Evolutionary conservation across 2,113 vertebrate genomes (phyloP), one percentile per base, ranked within the genome.

Genomic region (Siniperca knerii): DNA sequence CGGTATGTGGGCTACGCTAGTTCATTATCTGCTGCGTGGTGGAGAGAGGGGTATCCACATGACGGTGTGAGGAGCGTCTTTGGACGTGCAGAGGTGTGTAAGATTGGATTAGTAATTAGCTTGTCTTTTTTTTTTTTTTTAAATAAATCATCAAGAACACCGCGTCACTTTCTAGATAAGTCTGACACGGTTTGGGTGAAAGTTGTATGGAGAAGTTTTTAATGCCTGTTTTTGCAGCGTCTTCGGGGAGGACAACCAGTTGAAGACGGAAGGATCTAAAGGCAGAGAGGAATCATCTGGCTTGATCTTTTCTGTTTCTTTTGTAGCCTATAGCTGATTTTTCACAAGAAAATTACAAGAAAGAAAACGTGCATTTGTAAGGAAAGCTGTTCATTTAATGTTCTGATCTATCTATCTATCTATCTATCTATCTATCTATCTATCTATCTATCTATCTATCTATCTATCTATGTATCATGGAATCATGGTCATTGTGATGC

Each of bases 1-100:
- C 54, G 42, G 84, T 86, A 89, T 73, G 89, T 92, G 90, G 88
- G 64, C 88, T 75, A 64, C 75, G 40, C 3, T 75, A 60, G 37
- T 82, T 90, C 81, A 75, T 84, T 81, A 77, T 55, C 79, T 0
- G 74, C 82, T 64, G 81, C 29, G 62, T 71, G 44, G 62, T 40
- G 75, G 35, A 70, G 42, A 54, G 33, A 64, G 71, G 78, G 67
- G 29, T 54, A 72, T 80, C 70, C 72, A 81, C 76, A 79, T 37
- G 48, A 71, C 74, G 46, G 64, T 11, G 82, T 82, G 82, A 90
- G 89, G n/a, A 82, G 74, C 87, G 54, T 81, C 84, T 80, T 85
- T 85, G 80, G 76, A 65, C 74, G 25, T 20, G 60, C 71, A 68
- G 66, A 81, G 77, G 86, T 85, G 79, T 44, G 87, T 82, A n/a